Evolutionary conservation across 2,888 invertebrate species (phyloP).

Genomic region (Ormyrus thymus): DNA sequence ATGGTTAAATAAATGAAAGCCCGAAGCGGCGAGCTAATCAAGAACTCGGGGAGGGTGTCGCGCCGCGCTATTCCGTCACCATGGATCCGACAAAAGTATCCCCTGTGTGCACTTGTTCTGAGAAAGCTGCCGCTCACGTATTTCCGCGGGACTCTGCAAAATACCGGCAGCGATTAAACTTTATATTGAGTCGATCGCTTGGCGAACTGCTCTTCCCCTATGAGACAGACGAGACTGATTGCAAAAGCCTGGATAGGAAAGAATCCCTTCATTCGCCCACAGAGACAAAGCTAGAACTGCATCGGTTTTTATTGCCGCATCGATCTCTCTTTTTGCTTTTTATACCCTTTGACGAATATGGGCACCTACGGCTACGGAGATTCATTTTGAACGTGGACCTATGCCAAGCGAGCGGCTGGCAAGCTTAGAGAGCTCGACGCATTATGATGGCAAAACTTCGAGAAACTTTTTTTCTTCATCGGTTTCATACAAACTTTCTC

Average conservation of each 20-base stretch:
- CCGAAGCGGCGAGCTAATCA: not conserved
- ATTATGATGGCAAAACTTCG: conserved; percentile 1
- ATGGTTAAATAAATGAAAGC: not conserved
- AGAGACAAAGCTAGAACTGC: not conserved
- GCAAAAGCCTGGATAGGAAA: conserved; percentile 35
- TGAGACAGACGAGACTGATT: conserved; percentile 45
- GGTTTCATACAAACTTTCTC: no score
- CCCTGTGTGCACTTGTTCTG: no score
- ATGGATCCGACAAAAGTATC: no score
- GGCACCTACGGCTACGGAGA: conserved; percentile 11
- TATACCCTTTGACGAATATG: conserved; percentile 22
- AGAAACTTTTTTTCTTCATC: no score
- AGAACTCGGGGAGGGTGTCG: not conserved
- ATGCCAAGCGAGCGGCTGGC: conserved; percentile 27
- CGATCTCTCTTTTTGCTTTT: not conserved
- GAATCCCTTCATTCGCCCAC: conserved; percentile 37
- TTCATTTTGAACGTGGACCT: conserved; percentile 46
- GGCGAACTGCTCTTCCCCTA: conserved; percentile 30
- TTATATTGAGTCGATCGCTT: conserved; percentile 62
- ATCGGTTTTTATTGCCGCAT: conserved; percentile 47
- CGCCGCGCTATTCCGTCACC: no score
- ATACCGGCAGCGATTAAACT: conserved; percentile 63
- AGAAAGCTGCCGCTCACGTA: not conserved
- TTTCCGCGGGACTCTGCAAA: conserved; percentile 54
- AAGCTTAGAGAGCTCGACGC: not conserved